Evolutionary conservation across 2,113 vertebrate genomes (phyloP).

Genomic region (Mormyrus iriodes): DNA sequence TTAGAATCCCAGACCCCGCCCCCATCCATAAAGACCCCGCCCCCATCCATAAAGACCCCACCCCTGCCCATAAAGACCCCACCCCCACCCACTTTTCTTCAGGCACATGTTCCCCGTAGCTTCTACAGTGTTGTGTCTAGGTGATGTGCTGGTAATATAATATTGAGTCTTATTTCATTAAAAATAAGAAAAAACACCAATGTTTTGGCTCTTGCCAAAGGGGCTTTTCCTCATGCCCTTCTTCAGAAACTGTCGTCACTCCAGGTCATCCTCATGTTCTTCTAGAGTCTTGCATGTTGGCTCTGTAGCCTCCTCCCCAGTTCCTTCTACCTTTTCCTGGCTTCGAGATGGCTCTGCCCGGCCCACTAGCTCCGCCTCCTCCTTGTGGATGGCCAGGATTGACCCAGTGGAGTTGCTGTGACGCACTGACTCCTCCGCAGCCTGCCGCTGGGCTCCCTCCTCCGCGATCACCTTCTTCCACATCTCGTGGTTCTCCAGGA

Average conservation of each 20-base stretch:
- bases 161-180: slow-evolving; percentile 68
- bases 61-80: too few species aligned
- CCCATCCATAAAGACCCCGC: neutral
- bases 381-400: slow-evolving; percentile 84
- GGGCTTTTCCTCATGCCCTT: slow-evolving; percentile 49
- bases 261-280: slow-evolving; percentile 43
- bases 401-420: slow-evolving; percentile 71
- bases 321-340: slow-evolving; percentile 69
- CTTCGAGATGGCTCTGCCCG: slow-evolving; percentile 48
- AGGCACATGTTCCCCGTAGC: slow-evolving; percentile 74
- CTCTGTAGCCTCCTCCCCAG: slow-evolving; percentile 26
- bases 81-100: slow-evolving; percentile 60
- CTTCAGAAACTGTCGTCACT: slow-evolving; percentile 30
- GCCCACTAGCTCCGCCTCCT: slow-evolving; percentile 76
- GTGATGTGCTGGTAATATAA: slow-evolving; percentile 83
- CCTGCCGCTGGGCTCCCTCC: slow-evolving; percentile 58
- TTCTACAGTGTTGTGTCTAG: slow-evolving; percentile 99
- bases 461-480: slow-evolving; percentile 93
- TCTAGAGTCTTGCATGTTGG: slow-evolving; percentile 8
- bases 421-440: slow-evolving; percentile 51
- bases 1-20: slow-evolving; percentile 18
- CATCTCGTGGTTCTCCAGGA: slow-evolving; percentile 94
- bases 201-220: slow-evolving; percentile 52
- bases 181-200: slow-evolving; percentile 43
- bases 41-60: neutral